A percentile compares a stretch with the other conserved stretches of the same genome.
phyloP scores from a whole-genome alignment of 1,140 invertebrate species.

The Mactra quadrangularis region DNA sequence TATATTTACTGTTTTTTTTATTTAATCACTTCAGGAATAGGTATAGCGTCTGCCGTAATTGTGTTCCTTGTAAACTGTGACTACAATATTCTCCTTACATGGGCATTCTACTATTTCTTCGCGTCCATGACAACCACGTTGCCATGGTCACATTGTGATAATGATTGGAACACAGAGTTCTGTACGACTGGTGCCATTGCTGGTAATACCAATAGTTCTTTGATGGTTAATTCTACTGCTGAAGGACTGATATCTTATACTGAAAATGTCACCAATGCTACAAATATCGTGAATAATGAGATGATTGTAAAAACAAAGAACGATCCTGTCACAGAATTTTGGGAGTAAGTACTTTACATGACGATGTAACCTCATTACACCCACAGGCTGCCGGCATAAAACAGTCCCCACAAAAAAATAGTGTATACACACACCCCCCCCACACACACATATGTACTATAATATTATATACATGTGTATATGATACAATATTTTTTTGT shows the following conservation, averaged over 20 bases:
- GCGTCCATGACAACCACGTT: conserved; percentile 77
- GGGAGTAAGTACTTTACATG: conserved; percentile 82
- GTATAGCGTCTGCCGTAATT: conserved; percentile 75
- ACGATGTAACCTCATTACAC: no score
- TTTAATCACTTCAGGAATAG: conserved; percentile 73
- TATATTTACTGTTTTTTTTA: not conserved
- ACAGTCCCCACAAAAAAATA: no score
- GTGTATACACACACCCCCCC: no score
- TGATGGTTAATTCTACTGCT: no score
- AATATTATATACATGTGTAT: no score
- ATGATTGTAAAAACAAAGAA: not conserved
- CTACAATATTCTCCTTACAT: conserved; percentile 82
- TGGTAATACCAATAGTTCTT: no score
- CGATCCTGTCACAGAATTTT: conserved; percentile 80
- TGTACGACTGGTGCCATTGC: conserved; percentile 52
- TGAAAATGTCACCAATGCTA: no score
- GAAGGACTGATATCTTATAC: no score
- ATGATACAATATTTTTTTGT: no score
- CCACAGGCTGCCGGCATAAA: no score
- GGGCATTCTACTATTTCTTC: conserved; percentile 82
- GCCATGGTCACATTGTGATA: conserved; percentile 83
- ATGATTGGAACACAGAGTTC: conserved; percentile 82
- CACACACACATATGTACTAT: no score
- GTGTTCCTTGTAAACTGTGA: conserved; percentile 79
- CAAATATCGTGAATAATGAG: no score